Evolutionary conservation across 2,888 invertebrate genomes (phyloP).

Genomic region (Sesia bembeciformis): DNA sequence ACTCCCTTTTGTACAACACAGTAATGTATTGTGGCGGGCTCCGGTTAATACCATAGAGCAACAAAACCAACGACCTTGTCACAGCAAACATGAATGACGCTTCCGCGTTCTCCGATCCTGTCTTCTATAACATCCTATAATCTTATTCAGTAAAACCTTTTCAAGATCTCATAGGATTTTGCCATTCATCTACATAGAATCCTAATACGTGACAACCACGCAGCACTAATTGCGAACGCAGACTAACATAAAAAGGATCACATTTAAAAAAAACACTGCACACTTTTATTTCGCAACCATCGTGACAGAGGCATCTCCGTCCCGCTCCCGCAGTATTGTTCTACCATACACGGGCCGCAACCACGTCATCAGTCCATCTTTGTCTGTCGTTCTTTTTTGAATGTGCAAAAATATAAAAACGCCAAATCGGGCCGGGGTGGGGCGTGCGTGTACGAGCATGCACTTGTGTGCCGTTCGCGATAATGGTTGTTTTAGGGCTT

Average conservation of each 20-base stretch:
- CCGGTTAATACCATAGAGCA: conserved; percentile 28
- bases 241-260: conserved; percentile 70
- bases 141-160: conserved; percentile 46
- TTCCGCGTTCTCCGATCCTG: conserved; percentile 41
- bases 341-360: conserved; percentile 23
- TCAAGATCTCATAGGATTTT: conserved; percentile 22
- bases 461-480: conserved; percentile 49
- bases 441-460: conserved; percentile 36
- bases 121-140: conserved; percentile 12
- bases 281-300: conserved; percentile 68
- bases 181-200: conserved; percentile 50
- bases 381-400: conserved; percentile 69
- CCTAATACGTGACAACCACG: conserved; percentile 58
- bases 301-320: conserved; percentile 60
- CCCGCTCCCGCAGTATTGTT: conserved; percentile 66
- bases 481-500: conserved; percentile 68
- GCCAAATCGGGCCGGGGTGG: conserved; percentile 58
- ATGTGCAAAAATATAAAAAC: conserved; percentile 74
- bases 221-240: conserved; percentile 73
- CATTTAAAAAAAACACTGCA: conserved; percentile 70
- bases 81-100: conserved; percentile 29
- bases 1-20: conserved; percentile 18
- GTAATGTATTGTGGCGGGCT: conserved; percentile 1
- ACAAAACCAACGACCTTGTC: conserved; percentile 39
- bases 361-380: conserved; percentile 72